Conservation (phyloP, 1,140 invertebrate species). For the Oscheius sp. region DNA sequence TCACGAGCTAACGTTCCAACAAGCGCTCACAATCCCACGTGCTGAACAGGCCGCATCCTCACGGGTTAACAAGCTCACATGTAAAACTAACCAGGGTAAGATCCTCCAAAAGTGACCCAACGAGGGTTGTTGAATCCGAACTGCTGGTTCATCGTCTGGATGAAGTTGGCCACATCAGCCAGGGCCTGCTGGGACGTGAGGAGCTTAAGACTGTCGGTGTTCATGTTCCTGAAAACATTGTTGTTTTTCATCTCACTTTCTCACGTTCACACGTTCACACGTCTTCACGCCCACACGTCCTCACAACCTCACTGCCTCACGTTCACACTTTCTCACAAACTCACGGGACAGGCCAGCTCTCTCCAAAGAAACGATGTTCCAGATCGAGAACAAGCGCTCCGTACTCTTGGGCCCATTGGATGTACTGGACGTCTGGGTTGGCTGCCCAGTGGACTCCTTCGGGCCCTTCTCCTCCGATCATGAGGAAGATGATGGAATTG, state of each 20-base stretch:
- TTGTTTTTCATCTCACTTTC: background rate
- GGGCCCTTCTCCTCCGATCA: slow-evolving; percentile 44
- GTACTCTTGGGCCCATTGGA: slow-evolving; percentile 76
- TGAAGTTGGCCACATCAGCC: slow-evolving; percentile 51
- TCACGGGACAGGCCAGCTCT: slow-evolving; percentile 76
- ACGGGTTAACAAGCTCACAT: too few relatives aligned
- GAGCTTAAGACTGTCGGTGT: slow-evolving; percentile 44
- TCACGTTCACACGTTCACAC: too few relatives aligned
- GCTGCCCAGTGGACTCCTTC: slow-evolving; percentile 13
- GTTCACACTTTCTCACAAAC: too few relatives aligned
- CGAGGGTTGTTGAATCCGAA: slow-evolving; percentile 64
- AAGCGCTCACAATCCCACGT: too few relatives aligned
- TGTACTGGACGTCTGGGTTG: slow-evolving; percentile 60
- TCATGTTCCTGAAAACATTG: slow-evolving; percentile 37
- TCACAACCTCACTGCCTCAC: too few relatives aligned
- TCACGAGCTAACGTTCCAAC: too few relatives aligned
- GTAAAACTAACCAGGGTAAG: slow-evolving; percentile 70
- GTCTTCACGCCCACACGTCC: too few relatives aligned
- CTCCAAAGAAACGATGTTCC: slow-evolving; percentile 89
- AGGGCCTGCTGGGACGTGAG: slow-evolving; percentile 53
- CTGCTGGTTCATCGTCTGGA: slow-evolving; percentile 42
- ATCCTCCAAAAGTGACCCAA: slow-evolving; percentile 88
- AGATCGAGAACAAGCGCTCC: slow-evolving; percentile 79
- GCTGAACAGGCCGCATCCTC: too few relatives aligned
- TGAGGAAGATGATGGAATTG: slow-evolving; percentile 34